Base-by-base conservation (phyloP, 2,888 invertebrate genomes). In the Drosophila phalerata region DNA sequence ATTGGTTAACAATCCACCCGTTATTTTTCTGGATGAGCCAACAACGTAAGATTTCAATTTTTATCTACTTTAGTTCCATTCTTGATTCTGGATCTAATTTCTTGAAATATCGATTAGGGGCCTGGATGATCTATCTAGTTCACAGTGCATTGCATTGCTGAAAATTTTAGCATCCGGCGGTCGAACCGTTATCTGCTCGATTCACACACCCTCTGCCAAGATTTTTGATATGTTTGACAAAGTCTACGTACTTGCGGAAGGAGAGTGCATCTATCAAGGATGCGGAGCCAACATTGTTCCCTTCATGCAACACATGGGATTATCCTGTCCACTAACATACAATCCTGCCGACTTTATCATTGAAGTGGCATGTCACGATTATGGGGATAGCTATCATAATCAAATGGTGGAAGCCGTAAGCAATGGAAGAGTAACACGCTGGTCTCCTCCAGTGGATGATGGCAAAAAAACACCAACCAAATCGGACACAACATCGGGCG, bases 311-410 rank as follows among this genome's bases (percentile, higher is more conserved):
- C 94, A 95, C 10, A 93, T 98, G 55, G 97, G 96, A 40, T 93
- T 98, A 38, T 94, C 96, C 30, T 99, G 99, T 90, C 99, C 99
- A 0, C 95, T 94, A 70, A 97, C 98, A 79, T 98, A 98, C 91
- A 99, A 98, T 92, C 99, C 99, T 0, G 98, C 98, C 5, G 99
- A 99, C 93, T 99, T 98, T 92, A 95, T 97, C 62, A 95, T 97
- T 74, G 97, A 97, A 93, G 95, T 97, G 6, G 95, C 96, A 3
- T 95, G 96, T 64, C 96, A 95, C 0, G 97, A 97, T 92, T 97
- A 97, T 85, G 97, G 97, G 0, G 58, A 70, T 10, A 93, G 94
- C 13, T 95, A 94, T 80, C 93, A 95, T 2, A 95, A 96, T 19
- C 93, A 93, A 82, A 95, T 97, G 95, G 94, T 96, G 0, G 90